Conservation (phyloP, 2,797 vertebrate species). For the Gobio occitaniae region DNA sequence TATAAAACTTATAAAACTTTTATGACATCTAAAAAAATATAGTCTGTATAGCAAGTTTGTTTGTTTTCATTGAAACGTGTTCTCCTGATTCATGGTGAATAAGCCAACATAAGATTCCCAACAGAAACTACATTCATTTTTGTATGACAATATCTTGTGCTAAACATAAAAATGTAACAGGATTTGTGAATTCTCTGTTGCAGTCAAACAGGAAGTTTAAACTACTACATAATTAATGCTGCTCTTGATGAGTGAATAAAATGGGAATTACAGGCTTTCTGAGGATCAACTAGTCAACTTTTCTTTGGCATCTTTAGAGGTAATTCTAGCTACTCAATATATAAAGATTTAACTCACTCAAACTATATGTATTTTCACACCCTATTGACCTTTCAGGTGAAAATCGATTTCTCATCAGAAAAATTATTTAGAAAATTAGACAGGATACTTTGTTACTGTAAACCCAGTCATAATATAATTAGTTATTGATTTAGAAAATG, state of each 20-base stretch:
- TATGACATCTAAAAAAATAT: neutral
- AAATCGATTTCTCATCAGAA: too few relatives aligned
- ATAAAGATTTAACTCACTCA: neutral
- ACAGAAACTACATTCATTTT: conserved; percentile 1
- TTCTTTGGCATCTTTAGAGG: neutral
- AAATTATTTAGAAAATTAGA: too few relatives aligned
- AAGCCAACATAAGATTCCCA: neutral
- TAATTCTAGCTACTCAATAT: neutral
- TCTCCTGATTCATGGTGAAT: neutral
- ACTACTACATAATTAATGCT: conserved; percentile 37
- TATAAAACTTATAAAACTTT: too few relatives aligned
- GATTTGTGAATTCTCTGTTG: conserved; percentile 9
- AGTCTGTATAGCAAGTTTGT: neutral
- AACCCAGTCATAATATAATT: too few relatives aligned
- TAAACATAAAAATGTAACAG: conserved; percentile 9
- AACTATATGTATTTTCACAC: neutral
- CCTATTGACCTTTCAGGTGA: too few relatives aligned
- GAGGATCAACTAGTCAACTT: neutral
- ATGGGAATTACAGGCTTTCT: conserved; percentile 12
- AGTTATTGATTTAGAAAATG: too few relatives aligned
- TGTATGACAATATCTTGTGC: neutral
- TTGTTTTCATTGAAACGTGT: neutral
- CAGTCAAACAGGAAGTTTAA: conserved; percentile 21
- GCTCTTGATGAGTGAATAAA: conserved; percentile 5
- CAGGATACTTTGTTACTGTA: too few relatives aligned